A percentile compares a stretch with the other conserved stretches of the same genome.
Evolutionary conservation across 2,797 vertebrate species (phyloP).

Genomic region (Pempheris klunzingeri): DNA sequence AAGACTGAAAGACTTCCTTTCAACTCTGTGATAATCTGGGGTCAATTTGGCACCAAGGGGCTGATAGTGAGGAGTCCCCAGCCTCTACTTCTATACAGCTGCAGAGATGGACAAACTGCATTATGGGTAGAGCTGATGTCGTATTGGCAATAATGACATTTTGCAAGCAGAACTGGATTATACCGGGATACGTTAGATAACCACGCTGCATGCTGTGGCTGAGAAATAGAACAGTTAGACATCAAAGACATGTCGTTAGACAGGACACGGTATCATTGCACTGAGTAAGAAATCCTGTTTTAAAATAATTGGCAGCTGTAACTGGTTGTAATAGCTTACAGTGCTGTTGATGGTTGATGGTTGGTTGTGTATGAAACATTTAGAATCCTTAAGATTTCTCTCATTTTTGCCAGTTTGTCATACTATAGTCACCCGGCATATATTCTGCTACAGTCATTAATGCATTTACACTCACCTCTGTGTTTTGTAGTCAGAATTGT

Average conservation of each 20-base stretch:
- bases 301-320: neutral
- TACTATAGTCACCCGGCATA: neutral
- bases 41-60: conserved; percentile 34
- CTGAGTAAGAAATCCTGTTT: neutral
- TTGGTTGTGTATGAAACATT: neutral
- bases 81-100: conserved; percentile 25
- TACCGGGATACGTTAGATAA: neutral
- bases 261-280: neutral
- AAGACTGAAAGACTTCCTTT: conserved; percentile 46
- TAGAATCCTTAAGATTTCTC: no score
- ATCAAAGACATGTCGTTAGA: no score
- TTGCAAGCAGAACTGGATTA: neutral
- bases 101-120: conserved; percentile 10
- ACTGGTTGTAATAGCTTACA: neutral
- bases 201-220: no score
- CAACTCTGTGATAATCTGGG: conserved; percentile 24
- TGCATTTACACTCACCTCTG: neutral
- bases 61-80: conserved; percentile 23
- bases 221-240: neutral
- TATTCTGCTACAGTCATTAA: neutral
- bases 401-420: neutral
- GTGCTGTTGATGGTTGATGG: no score
- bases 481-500: neutral
- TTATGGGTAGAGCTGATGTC: conserved; percentile 7
- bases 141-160: conserved; percentile 18